Base-by-base conservation (phyloP, 1,140 invertebrate genomes). In the Phymastichus coffea region DNA sequence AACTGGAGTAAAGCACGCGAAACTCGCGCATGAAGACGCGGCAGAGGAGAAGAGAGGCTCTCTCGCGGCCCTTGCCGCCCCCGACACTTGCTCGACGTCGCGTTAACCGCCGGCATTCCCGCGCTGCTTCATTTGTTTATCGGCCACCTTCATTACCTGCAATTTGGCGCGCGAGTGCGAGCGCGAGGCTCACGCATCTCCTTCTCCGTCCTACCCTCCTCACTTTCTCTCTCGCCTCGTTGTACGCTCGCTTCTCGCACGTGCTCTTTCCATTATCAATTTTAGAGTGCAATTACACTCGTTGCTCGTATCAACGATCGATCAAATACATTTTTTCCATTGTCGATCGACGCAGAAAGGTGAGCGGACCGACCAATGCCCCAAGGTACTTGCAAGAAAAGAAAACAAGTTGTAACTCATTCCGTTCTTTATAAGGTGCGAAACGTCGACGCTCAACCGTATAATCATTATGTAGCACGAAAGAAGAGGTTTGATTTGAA, bases 111-210 rank as follows among this genome's bases (percentile, higher is more conserved):
- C n/a, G n/a, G n/a, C n/a, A n/a, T n/a, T n/a, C n/a, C n/a, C 26
- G 33, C 47, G 25, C 66, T 73, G 69, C 69, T 74, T 71, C 66
- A 73, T 74, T 74, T 73, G 66, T 74, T 72, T 72, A 74, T 74
- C 70, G 69, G 66, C 62, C 54, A 64, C 61, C 66, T 72, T 73
- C 72, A 73, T 73, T 73, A 72, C 69, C 71, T 64, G 68, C 68
- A 74, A 72, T 73, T 73, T 73, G 64, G 66, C 62, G 70, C 66
- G 66, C 65, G 63, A 65, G 69, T 66, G 68, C 68, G 69, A 64
- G 65, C 69, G 35, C 14, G 63, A 62, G 57, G 63, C 68, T 60
- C 61, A 37, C 48, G 51, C 52, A 33, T 33, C 49, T 26, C 22
- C 25, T 43, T 19, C 53, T 28, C 22, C 23, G 53, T 53, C 38